A percentile compares a stretch with the other conserved stretches of the same genome.
Conservation (phyloP, 2,797 vertebrate species). For the Pogoniulus pusillus region DNA sequence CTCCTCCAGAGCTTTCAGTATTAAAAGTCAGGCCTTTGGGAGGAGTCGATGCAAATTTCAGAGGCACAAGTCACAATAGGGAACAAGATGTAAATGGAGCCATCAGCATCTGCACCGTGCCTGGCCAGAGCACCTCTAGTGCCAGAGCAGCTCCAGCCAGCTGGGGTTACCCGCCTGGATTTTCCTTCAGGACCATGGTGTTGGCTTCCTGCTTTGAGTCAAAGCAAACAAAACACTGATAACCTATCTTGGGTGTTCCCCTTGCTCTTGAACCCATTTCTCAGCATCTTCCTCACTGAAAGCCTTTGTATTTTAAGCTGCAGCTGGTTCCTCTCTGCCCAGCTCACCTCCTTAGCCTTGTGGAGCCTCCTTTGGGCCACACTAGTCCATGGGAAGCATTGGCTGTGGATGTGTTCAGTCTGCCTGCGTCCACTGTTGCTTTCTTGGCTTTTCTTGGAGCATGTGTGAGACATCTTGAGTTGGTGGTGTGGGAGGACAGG, state of each 20-base stretch:
- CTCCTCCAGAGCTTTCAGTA: background rate
- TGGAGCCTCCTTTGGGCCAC: background rate
- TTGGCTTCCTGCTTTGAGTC: conserved; percentile 44
- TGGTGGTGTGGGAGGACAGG: background rate
- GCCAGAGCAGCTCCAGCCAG: background rate
- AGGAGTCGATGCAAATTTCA: background rate
- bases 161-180: background rate
- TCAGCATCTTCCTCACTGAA: background rate
- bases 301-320: conserved; percentile 18
- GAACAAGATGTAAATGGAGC: background rate
- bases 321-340: background rate
- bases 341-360: conserved; percentile 2
- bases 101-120: background rate
- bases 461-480: background rate
- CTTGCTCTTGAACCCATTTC: background rate
- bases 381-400: background rate
- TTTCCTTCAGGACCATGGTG: background rate
- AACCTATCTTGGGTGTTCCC: conserved; percentile 53
- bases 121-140: background rate
- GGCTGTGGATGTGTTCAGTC: background rate
- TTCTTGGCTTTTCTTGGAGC: background rate
- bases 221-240: conserved; percentile 1
- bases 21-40: background rate
- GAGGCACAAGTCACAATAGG: background rate
- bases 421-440: background rate